These are phyloP conservation scores for Benitochromis conjunctus DNA, from an alignment of 2,113 vertebrate genomes.

Conservation along the genomic window DNA sequence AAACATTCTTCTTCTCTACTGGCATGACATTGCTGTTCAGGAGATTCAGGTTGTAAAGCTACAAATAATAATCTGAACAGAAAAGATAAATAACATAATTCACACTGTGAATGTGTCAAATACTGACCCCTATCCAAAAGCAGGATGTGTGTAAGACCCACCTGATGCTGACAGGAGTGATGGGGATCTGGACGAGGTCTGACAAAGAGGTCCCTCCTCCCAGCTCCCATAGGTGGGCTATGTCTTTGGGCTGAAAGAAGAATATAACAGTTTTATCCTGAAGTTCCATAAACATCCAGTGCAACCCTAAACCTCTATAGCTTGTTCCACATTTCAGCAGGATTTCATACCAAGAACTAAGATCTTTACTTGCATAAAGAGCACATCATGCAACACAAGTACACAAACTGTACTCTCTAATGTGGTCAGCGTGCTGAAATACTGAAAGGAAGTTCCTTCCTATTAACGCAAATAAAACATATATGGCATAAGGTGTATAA, in stretches of 20 bases:
- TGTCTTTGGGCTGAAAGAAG: conserved; percentile 85
- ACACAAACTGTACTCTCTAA: background rate
- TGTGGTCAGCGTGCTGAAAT: background rate
- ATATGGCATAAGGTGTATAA: background rate
- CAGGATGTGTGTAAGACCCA: conserved; percentile 38
- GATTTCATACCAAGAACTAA: background rate
- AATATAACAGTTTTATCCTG: background rate
- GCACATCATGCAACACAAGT: background rate
- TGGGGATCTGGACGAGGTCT: conserved; percentile 86
- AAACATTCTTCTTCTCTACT: background rate
- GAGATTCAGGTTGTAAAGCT: background rate
- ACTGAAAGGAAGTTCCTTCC: background rate
- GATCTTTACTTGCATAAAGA: background rate
- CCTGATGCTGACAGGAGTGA: conserved; percentile 80
- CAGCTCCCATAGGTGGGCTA: conserved; percentile 94
- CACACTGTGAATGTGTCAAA: background rate
- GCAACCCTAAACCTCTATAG: background rate
- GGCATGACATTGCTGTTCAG: background rate
- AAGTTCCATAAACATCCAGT: background rate
- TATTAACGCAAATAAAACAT: background rate
- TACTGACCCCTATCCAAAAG: background rate
- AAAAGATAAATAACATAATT: background rate
- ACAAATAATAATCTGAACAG: background rate
- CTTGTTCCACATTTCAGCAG: background rate
- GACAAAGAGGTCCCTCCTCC: conserved; percentile 89